Evolutionary conservation across 1,140 invertebrate genomes (phyloP), one percentile per base, ranked within the genome.

Genomic region (Drosophila melanica): DNA sequence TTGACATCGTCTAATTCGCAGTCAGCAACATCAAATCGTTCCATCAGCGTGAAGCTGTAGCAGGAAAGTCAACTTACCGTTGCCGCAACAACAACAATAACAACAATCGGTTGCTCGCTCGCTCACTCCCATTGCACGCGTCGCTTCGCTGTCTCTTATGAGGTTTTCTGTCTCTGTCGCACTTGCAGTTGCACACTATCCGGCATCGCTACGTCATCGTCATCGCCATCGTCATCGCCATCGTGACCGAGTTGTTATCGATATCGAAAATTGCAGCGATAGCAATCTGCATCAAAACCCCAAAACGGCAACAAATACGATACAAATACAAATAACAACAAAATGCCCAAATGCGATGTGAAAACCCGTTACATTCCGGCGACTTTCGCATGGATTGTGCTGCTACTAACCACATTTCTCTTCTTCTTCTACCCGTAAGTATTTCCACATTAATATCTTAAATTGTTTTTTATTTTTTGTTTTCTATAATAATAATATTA

Each of bases 401-500:
- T 99, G 77, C 93, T 99, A 86, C 95, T 95, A 87, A 97, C 97
- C 75, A 98, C 98, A 77, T 95, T 95, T 86, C 94, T 98, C 77
- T 99, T 99, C 95, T 99, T 98, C 94, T 97, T 96, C 93, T 98
- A 97, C 93, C 97, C 98, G 98, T 98, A 94, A 98, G 97, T 98
- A 73, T 41, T 18, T 18, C 18, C 12, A 20, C 30, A 9, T 33
- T 0, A 27, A 27, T 3, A 14, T 14, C 7, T 14, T 2, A 7
- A 35, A 35, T 8, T 35, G 7, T 33, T 8, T 8, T 35, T 35
- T 35, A 33, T 9, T 33, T 33, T 1, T 23, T 7, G 2, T 27
- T 27, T 27, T 27, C 5, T 6, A n/a, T n/a, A n/a, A n/a, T n/a
- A n/a, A n/a, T 7, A 0, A 27, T 27, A 0, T 27, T 27, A 1